phyloP scores from a whole-genome alignment of 1,140 invertebrate species.

The Dryas iulia region DNA sequence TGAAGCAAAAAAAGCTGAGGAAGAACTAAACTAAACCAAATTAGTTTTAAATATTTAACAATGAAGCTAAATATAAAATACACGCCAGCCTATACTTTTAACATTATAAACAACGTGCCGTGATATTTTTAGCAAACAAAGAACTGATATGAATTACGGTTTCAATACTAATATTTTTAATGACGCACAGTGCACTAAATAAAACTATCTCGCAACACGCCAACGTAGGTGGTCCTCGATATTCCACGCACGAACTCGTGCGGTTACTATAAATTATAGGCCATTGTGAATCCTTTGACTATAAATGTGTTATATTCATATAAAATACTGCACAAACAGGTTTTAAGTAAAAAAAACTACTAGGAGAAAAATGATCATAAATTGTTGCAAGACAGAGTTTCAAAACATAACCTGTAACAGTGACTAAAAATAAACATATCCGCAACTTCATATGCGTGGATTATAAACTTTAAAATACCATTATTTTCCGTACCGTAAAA shows the following conservation, averaged over 20 bases:
- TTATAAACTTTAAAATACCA: no score
- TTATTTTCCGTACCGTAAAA: no score
- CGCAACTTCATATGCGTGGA: no score
- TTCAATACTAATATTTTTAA: slow-evolving; percentile 10
- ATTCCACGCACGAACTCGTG: slow-evolving; percentile 39
- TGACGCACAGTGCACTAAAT: slow-evolving; percentile 27
- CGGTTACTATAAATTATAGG: slow-evolving; percentile 44
- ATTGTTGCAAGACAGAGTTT: no score
- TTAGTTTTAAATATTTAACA: background rate
- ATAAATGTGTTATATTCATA: background rate
- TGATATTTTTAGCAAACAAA: slow-evolving; percentile 1
- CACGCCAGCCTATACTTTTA: background rate
- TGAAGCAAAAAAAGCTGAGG: no score
- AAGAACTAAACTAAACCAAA: background rate
- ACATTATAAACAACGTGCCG: background rate
- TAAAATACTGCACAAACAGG: background rate
- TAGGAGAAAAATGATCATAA: no score
- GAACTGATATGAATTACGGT: background rate
- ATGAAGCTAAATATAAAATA: background rate
- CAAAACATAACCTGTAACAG: no score
- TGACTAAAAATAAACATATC: no score
- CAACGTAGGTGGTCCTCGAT: slow-evolving; percentile 42
- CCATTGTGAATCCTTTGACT: slow-evolving; percentile 29
- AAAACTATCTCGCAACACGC: slow-evolving; percentile 23
- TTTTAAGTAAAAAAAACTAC: background rate